phyloP scores from a whole-genome alignment of 1,140 invertebrate genomes.

The Bombus affinis region DNA sequence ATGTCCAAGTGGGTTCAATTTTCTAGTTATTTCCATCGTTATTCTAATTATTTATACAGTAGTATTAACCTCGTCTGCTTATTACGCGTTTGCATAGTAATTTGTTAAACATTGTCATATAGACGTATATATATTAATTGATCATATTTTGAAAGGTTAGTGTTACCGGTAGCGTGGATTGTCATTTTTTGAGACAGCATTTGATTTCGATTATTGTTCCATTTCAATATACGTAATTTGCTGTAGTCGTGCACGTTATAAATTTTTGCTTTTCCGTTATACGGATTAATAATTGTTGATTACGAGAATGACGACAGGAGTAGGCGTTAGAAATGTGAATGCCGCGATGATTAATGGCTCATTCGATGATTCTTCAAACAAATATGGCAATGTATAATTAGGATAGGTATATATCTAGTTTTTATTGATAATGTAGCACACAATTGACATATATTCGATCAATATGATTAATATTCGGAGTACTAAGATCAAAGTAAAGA shows the following conservation, averaged over 20 bases:
- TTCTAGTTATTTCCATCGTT: neutral
- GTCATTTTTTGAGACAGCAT: neutral
- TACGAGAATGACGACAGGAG: neutral
- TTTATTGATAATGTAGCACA: neutral
- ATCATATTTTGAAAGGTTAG: neutral
- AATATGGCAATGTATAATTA: neutral
- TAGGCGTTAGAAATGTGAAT: neutral
- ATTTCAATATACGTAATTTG: neutral
- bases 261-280: neutral
- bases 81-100: neutral
- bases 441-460: neutral
- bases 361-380: neutral
- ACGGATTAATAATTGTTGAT: neutral
- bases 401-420: neutral
- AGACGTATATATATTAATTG: neutral
- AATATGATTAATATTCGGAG: neutral
- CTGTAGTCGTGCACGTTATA: neutral
- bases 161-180: neutral
- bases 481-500: no score
- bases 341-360: neutral
- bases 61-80: neutral
- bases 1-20: neutral
- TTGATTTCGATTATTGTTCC: neutral
- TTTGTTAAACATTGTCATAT: neutral
- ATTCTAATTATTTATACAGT: neutral